Percentiles rank a stretch among this genome's conserved stretches.
phyloP scores from a whole-genome alignment of 1,140 invertebrate species.

The Temnothorax nylanderi region DNA sequence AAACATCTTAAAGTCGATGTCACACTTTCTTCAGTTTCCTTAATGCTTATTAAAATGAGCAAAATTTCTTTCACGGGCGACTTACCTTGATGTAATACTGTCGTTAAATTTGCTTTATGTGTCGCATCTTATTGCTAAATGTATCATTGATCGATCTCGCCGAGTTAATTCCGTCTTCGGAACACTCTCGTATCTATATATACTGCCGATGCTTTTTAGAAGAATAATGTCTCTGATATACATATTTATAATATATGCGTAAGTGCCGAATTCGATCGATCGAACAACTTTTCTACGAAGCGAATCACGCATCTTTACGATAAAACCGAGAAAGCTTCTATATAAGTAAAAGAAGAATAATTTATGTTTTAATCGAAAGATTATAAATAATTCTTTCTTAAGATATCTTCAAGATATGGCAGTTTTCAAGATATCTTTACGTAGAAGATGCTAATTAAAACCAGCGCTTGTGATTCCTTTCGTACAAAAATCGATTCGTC shows the following conservation, averaged over 20 bases:
- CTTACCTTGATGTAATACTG: conserved; percentile 47
- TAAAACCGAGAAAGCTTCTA: neutral
- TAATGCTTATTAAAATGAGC: conserved; percentile 23
- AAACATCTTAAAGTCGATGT: conserved; percentile 10
- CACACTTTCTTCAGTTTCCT: neutral
- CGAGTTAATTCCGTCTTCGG: neutral
- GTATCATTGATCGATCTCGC: conserved; percentile 3
- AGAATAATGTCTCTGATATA: conserved; percentile 67
- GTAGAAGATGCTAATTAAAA: neutral
- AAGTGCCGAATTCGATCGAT: neutral
- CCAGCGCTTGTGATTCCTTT: neutral
- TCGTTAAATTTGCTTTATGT: conserved; percentile 16
- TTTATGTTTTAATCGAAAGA: neutral
- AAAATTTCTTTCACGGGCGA: neutral
- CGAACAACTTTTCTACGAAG: conserved; percentile 5
- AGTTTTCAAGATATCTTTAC: neutral
- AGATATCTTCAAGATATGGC: neutral
- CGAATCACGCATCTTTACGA: neutral
- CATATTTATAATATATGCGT: neutral
- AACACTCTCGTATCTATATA: neutral
- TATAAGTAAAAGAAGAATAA: neutral
- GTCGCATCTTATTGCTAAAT: conserved; percentile 52
- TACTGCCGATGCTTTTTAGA: conserved; percentile 45
- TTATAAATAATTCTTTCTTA: neutral
- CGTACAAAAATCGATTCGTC: neutral